Percentiles rank a stretch among this genome's conserved stretches.
These are phyloP conservation scores for Erythrocebus patas DNA, from an alignment of 2,113 vertebrate genomes.

Conservation along the genomic window DNA sequence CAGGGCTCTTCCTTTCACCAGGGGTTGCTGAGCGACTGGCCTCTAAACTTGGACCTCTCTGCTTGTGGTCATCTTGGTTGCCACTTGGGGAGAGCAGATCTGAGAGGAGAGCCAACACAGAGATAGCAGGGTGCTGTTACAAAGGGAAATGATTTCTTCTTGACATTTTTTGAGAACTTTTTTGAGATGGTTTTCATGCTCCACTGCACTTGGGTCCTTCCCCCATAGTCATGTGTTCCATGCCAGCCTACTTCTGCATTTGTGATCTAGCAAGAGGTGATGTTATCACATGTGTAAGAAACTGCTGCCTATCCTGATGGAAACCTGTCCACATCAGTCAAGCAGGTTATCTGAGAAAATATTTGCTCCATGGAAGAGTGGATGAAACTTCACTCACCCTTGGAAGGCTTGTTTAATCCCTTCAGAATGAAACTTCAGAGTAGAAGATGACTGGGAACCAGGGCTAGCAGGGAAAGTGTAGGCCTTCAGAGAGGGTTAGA, in stretches of 20 bases:
- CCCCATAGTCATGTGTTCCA: background rate
- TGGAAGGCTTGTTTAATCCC: background rate
- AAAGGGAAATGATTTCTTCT: background rate
- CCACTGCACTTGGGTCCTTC: background rate
- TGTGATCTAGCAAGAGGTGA: background rate
- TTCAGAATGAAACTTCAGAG: background rate
- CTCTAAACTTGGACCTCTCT: background rate
- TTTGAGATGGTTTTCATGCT: background rate
- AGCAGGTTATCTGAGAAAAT: background rate
- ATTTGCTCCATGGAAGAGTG: background rate
- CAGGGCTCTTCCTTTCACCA: background rate
- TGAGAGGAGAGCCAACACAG: background rate
- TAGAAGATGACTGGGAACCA: background rate
- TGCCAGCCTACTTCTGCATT: background rate
- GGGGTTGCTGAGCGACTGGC: background rate
- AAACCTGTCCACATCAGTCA: background rate
- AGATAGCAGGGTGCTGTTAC: background rate
- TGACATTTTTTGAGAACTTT: background rate
- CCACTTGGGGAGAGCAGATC: no score
- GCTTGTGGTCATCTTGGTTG: background rate
- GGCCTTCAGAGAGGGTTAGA: background rate
- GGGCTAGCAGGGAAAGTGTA: background rate
- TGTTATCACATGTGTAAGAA: background rate
- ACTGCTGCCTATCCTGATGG: background rate
- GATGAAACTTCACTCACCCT: background rate